Percentiles rank a stretch among this genome's conserved stretches.
These are phyloP conservation scores for Rhingia campestris DNA, from an alignment of 2,888 invertebrate species.

Conservation along the genomic window DNA sequence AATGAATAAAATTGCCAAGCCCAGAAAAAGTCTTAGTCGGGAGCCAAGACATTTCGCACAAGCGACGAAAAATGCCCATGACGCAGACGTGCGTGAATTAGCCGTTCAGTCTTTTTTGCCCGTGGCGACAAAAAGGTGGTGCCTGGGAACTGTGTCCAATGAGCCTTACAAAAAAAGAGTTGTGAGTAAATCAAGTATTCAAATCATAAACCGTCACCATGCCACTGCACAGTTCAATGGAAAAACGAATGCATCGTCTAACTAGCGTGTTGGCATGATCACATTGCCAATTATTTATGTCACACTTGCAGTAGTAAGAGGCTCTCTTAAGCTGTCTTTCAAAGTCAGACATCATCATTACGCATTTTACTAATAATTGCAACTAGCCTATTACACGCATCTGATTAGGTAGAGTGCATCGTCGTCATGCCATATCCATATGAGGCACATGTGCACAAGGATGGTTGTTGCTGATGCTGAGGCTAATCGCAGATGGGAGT, in stretches of 20 bases:
- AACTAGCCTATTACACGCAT: slow-evolving; percentile 47
- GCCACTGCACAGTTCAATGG: slow-evolving; percentile 41
- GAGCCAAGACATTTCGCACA: slow-evolving; percentile 27
- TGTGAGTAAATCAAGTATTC: slow-evolving; percentile 36
- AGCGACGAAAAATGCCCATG: slow-evolving; percentile 35
- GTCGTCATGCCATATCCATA: slow-evolving; percentile 33
- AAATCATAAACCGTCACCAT: slow-evolving; percentile 30
- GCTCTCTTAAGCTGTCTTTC: slow-evolving; percentile 31
- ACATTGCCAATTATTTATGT: slow-evolving; percentile 56
- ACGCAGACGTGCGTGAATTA: slow-evolving; percentile 31
- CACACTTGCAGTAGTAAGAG: slow-evolving; percentile 27
- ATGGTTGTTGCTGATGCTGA: slow-evolving; percentile 14
- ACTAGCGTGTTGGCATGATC: slow-evolving; percentile 50
- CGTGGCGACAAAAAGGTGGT: slow-evolving; percentile 56
- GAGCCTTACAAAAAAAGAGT: background rate
- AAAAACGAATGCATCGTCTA: slow-evolving; percentile 29
- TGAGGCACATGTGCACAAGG: slow-evolving; percentile 9
- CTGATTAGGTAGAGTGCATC: slow-evolving; percentile 28
- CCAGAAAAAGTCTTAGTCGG: slow-evolving; percentile 22
- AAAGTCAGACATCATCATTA: slow-evolving; percentile 56
- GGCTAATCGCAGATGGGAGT: slow-evolving; percentile 11
- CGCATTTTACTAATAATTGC: slow-evolving; percentile 49
- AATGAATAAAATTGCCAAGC: slow-evolving; percentile 38
- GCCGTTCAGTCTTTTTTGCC: slow-evolving; percentile 32
- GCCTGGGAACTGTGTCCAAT: slow-evolving; percentile 44